Conservation (phyloP, 2,797 vertebrate genomes). For the Sebastes taczanowskii region DNA sequence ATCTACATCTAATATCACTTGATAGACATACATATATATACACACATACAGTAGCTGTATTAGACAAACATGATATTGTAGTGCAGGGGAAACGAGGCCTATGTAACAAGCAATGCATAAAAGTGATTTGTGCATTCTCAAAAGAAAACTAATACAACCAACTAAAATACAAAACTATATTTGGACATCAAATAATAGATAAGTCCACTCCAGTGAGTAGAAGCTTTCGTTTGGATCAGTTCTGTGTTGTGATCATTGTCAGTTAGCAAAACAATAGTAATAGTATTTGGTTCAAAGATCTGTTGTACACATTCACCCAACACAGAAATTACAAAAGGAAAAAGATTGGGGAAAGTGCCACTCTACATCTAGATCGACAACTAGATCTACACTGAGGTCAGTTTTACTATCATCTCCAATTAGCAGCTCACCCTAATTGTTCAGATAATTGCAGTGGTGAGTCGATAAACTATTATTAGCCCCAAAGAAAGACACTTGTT, state of each 20-base stretch:
- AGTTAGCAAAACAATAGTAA: slow-evolving; percentile 33
- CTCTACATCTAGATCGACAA: background rate
- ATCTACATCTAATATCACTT: slow-evolving; percentile 10
- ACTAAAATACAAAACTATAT: slow-evolving; percentile 19
- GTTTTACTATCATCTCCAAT: background rate
- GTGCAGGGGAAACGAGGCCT: slow-evolving; percentile 30
- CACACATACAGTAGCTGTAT: background rate
- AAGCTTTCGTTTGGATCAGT: slow-evolving; percentile 23
- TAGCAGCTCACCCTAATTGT: background rate
- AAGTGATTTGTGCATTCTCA: slow-evolving; percentile 65
- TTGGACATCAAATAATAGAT: background rate
- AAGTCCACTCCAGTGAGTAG: background rate
- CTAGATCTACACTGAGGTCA: background rate
- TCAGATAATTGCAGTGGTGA: slow-evolving; percentile 3
- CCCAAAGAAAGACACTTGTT: background rate
- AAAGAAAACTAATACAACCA: slow-evolving; percentile 16
- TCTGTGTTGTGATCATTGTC: slow-evolving; percentile 36
- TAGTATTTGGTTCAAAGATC: slow-evolving; percentile 58
- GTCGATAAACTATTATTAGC: background rate
- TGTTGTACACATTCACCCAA: background rate
- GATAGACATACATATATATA: background rate
- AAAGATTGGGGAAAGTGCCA: background rate
- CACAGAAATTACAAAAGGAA: background rate
- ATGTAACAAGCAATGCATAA: slow-evolving; percentile 34
- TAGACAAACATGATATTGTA: slow-evolving; percentile 17